Base-by-base conservation (phyloP, 1,140 invertebrate genomes). In the Tribolium madens region DNA sequence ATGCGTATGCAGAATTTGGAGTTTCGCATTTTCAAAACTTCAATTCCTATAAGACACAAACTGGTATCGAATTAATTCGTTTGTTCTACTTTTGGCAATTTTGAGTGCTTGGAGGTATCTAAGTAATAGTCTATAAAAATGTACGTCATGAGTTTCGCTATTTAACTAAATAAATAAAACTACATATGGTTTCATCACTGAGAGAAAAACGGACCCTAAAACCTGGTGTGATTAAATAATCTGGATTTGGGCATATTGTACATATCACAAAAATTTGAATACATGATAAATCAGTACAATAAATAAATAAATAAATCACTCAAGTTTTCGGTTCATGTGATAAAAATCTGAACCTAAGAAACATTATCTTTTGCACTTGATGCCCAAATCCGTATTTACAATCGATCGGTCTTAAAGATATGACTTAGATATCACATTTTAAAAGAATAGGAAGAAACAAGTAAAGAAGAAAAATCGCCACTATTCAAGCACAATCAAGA, bases 391-490 rank as follows among this genome's bases (percentile, higher is more conserved):
- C n/a, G n/a, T 42, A 36, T 60, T 26, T 60, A 60, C 53, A 31
- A 71, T 46, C 15, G 5, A 14, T 13, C 18, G 70, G 13, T 72
- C 70, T 73, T 53, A 73, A 53, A 53, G 48, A 73, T 73, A 73
- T 73, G 71, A 53, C 50, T 53, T 73, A 73, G 48, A 73, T 73
- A 73, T 73, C 71, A 73, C 71, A 73, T 21, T 50, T 69, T 42
- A 42, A 69, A 14, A 60, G 3, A 52, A 52, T 57, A 18, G 17
- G 57, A 64, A 64, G 57, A 64, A 36, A 64, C 12, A 64, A 64
- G 12, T 57, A 26, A 13, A 13, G n/a, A 33, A 64, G 3, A 18
- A 64, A 60, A 9, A 64, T 26, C 7, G 26, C 10, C 52, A 17
- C 52, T 57, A 53, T 15, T 9, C 13, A n/a, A 60, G 17, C 12